Evolutionary conservation across 2,797 vertebrate genomes (phyloP), one percentile per base, ranked within the genome.

Genomic region (Glossophaga mutica): DNA sequence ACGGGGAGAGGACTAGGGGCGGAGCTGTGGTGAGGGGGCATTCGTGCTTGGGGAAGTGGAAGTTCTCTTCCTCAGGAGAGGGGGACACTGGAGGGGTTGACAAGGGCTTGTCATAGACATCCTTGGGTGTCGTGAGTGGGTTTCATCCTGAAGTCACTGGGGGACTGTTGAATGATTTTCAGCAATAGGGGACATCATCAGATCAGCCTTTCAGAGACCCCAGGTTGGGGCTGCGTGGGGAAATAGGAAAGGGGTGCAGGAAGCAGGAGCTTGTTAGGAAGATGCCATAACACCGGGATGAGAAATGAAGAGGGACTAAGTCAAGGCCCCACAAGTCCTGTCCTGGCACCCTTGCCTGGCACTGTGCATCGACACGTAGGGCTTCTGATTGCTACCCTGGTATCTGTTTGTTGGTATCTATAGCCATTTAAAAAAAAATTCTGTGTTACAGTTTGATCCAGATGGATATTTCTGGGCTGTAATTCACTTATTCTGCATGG

Each of bases 391-490:
- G 4, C 37, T 34, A 26, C 0, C 0, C 24, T 44, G 48, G 39
- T 12, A 79, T 21, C 78, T 39, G 14, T 95, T 76, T 94, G 37
- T 26, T 0, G 65, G 12, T 68, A 44, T 0, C 0, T 91, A 59
- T 24, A 68, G 82, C 46, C 32, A 77, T 90, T 32, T 71, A 26
- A 29, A 59, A 59, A 50, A 29, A 59, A 93, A 50, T 97, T 97
- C 46, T 98, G 90, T 97, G 48, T 98, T 98, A 71, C 98, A 99
- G 99, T 99, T 99, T 98, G 99, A 99, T 98, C 94, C 94, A 87
- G 98, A 98, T 0, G 98, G 99, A 91, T 99, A 99, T 98, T 98
- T 98, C 55, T 99, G 99, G 99, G 99, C 99, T 52, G 55, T 98
- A 12, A 96, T 98, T 97, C 99, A 99, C 93, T 98, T 99, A 82